Conservation (phyloP, 2,888 invertebrate species). For the Caenorhabditis becei region DNA sequence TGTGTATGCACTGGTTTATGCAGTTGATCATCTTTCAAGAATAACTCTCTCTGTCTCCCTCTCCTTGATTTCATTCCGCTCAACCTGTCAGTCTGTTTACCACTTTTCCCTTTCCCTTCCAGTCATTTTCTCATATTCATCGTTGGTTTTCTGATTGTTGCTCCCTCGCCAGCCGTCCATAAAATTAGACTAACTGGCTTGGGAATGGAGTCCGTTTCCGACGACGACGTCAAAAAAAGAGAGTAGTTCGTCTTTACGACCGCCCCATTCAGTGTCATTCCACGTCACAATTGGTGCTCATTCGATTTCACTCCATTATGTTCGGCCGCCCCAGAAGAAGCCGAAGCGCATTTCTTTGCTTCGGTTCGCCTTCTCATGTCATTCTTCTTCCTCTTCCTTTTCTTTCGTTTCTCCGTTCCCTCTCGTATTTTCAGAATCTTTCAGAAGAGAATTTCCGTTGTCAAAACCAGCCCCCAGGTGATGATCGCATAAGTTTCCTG, state of each 20-base stretch:
- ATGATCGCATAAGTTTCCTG: constrained; percentile 23
- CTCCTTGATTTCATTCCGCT: too few species aligned
- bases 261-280: constrained; percentile 17
- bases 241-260: constrained; percentile 10
- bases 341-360: not conserved
- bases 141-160: not conserved
- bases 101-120: constrained; percentile 18
- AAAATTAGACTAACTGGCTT: not conserved
- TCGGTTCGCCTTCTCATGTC: constrained; percentile 12
- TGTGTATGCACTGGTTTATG: too few species aligned
- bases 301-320: constrained; percentile 49
- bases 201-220: not conserved
- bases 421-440: constrained; percentile 32
- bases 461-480: constrained; percentile 12
- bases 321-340: constrained; percentile 8
- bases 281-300: constrained; percentile 50
- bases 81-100: constrained; percentile 40
- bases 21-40: too few species aligned
- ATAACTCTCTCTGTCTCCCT: too few species aligned
- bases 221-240: constrained; percentile 5
- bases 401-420: constrained; percentile 27
- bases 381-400: constrained; percentile 19
- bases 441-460: not conserved
- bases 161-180: not conserved
- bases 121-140: constrained; percentile 43